phyloP scores from a whole-genome alignment of 2,797 vertebrate species.

The Oryzias dopingdopingensis region DNA sequence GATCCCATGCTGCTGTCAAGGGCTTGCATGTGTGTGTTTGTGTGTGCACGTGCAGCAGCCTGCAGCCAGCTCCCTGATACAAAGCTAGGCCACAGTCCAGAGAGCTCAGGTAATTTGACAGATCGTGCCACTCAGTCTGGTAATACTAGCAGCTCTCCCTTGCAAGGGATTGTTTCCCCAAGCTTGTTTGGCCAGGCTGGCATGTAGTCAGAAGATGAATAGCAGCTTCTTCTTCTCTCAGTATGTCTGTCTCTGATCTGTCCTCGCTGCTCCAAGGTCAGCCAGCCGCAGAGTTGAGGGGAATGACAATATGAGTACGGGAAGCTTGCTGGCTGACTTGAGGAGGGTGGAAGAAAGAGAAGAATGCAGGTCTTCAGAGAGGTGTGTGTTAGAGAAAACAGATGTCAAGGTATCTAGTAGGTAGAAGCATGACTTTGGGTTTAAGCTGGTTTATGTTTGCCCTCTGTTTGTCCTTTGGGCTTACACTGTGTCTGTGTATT shows the following conservation, averaged over 20 bases:
- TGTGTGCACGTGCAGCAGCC: conserved; percentile 40
- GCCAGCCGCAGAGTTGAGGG: conserved; percentile 57
- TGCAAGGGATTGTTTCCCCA: conserved; percentile 71
- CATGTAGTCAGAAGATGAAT: conserved; percentile 72
- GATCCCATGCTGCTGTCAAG: conserved; percentile 35
- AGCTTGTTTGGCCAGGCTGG: conserved; percentile 74
- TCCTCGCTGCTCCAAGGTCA: conserved; percentile 76
- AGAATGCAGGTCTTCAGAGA: conserved; percentile 22
- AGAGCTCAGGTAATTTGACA: conserved; percentile 75
- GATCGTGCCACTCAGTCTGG: conserved; percentile 62
- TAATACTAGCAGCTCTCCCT: conserved; percentile 61
- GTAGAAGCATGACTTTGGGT: conserved; percentile 55
- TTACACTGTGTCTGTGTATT: conserved; percentile 23
- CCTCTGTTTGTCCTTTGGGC: conserved; percentile 47
- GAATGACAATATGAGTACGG: conserved; percentile 43
- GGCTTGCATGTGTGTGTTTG: conserved; percentile 12
- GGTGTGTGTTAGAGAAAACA: conserved; percentile 33
- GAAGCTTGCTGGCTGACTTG: conserved; percentile 23
- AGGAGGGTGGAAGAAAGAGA: conserved; percentile 21
- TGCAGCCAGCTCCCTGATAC: conserved; percentile 33
- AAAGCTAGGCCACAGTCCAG: conserved; percentile 59
- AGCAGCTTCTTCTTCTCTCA: conserved; percentile 53
- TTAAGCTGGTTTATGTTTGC: conserved; percentile 46
- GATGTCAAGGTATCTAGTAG: conserved; percentile 53
- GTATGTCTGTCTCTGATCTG: conserved; percentile 69